A percentile compares a stretch with the other conserved stretches of the same genome.
phyloP scores from a whole-genome alignment of 1,140 invertebrate genomes.

The Pinna nobilis region DNA sequence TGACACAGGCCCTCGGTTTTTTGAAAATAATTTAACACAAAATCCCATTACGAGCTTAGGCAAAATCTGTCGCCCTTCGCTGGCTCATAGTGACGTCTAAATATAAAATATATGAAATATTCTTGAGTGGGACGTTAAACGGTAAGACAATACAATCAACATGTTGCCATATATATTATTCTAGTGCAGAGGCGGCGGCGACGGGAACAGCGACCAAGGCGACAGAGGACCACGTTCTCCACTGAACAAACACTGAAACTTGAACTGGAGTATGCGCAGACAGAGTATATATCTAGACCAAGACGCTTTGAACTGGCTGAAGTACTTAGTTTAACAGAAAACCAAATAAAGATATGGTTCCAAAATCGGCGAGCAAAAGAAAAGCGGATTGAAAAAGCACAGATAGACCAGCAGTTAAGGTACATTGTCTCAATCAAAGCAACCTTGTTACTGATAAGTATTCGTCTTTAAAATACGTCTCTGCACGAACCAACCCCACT shows the following conservation, averaged over 20 bases:
- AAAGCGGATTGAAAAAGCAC: constrained; percentile 96
- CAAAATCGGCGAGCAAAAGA: constrained; percentile 97
- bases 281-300: constrained; percentile 92
- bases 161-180: background rate
- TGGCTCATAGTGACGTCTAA: too few species aligned
- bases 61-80: too few species aligned
- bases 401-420: constrained; percentile 95
- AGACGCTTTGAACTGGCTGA: constrained; percentile 89
- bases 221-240: constrained; percentile 95
- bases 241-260: constrained; percentile 92
- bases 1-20: too few species aligned
- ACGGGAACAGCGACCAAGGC: constrained; percentile 88
- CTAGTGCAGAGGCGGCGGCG: constrained; percentile 88
- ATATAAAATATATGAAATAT: too few species aligned
- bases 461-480: too few species aligned
- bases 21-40: too few species aligned
- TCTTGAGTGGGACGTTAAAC: too few species aligned
- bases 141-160: too few species aligned
- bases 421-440: too few species aligned
- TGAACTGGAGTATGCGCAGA: constrained; percentile 91
- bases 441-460: too few species aligned
- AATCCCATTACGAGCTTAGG: too few species aligned
- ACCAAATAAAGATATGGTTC: constrained; percentile 83
- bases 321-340: constrained; percentile 88
- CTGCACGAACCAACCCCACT: too few species aligned